These are phyloP conservation scores for Centropristis striata DNA, from an alignment of 2,113 vertebrate genomes.

Conservation along the genomic window DNA sequence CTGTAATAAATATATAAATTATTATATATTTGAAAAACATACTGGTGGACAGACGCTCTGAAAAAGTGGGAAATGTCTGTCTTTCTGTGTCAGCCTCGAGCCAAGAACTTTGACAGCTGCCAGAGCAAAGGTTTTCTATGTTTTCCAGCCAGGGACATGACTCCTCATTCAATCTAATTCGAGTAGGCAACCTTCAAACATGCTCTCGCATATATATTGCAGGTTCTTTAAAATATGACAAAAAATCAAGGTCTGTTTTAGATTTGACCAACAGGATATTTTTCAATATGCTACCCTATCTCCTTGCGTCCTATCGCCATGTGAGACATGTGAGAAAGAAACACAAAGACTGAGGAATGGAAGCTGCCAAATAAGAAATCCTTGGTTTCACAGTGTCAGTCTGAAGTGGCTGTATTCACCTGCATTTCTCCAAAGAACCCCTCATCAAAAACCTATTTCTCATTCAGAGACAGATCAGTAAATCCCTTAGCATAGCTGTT, in stretches of 20 bases:
- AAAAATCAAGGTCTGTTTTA: slow-evolving; percentile 5
- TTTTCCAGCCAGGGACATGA: slow-evolving; percentile 34
- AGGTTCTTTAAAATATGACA: slow-evolving; percentile 1
- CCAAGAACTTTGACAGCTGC: slow-evolving; percentile 29
- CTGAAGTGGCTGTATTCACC: no score
- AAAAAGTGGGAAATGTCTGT: background rate
- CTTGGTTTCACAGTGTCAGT: no score
- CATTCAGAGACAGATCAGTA: no score
- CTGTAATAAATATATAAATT: slow-evolving; percentile 32
- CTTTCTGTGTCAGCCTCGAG: slow-evolving; percentile 10
- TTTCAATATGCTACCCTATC: no score
- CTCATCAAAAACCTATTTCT: no score
- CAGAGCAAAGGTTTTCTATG: slow-evolving; percentile 17
- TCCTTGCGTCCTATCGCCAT: no score
- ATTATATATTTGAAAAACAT: slow-evolving; percentile 3
- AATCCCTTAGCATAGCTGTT: no score
- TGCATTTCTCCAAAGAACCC: no score
- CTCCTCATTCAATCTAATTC: slow-evolving; percentile 5
- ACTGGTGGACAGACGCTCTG: slow-evolving; percentile 1
- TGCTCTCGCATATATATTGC: background rate
- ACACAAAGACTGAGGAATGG: no score
- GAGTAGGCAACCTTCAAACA: slow-evolving; percentile 18
- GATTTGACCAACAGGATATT: background rate
- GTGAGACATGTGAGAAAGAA: no score
- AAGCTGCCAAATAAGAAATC: no score